Conservation (phyloP, 2,113 vertebrate species). For the Micronisus gabar region DNA sequence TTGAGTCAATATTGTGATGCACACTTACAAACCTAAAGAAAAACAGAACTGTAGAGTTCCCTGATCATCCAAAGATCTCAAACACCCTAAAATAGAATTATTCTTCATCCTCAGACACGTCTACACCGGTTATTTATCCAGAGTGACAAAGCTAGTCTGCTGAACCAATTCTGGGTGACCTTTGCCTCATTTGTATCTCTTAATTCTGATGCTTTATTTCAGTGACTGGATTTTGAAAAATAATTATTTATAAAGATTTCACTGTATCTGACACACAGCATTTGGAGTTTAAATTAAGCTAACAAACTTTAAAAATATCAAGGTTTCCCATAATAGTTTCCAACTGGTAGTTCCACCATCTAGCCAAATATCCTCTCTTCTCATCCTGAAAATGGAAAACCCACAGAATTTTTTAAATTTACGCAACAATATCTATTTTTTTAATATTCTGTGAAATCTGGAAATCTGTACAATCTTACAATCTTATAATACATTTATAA, state of each 20-base stretch:
- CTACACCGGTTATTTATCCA: neutral
- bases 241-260: neutral
- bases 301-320: neutral
- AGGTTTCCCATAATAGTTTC: neutral
- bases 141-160: neutral
- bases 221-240: neutral
- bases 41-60: neutral
- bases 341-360: neutral
- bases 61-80: neutral
- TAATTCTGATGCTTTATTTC: neutral
- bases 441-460: neutral
- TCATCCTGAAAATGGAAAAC: neutral
- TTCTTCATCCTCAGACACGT: neutral
- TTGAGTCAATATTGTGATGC: neutral
- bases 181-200: neutral
- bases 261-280: neutral
- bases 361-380: neutral
- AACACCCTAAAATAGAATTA: neutral
- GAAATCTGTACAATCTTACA: neutral
- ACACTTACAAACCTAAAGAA: neutral
- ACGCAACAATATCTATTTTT: neutral
- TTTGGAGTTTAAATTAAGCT: neutral
- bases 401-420: rapidly evolving
- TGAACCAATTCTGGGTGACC: neutral
- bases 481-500: neutral